These are phyloP conservation scores for Leptinotarsa haldemani DNA, from an alignment of 2,888 invertebrate genomes.

Conservation along the genomic window DNA sequence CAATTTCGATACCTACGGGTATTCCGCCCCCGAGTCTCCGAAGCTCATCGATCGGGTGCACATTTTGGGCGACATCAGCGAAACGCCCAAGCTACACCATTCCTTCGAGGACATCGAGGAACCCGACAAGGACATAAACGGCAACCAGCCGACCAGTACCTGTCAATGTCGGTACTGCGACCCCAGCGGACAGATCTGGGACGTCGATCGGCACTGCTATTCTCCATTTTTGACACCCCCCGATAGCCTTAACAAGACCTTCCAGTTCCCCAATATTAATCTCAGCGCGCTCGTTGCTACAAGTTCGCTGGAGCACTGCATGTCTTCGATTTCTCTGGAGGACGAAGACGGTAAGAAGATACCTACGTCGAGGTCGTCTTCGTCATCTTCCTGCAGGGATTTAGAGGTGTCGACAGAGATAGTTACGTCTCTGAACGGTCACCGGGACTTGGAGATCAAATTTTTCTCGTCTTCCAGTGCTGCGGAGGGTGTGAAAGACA, in stretches of 20 bases:
- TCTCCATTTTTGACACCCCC: constrained; percentile 69
- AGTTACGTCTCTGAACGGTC: constrained; percentile 81
- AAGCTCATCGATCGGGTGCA: constrained; percentile 40
- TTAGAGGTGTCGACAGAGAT: constrained; percentile 82
- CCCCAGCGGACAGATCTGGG: constrained; percentile 81
- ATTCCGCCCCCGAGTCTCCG: constrained; percentile 34
- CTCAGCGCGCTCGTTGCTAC: constrained; percentile 40
- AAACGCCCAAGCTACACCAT: constrained; percentile 64
- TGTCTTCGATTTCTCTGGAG: constrained; percentile 56
- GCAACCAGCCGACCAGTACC: constrained; percentile 64
- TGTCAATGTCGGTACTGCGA: constrained; percentile 84
- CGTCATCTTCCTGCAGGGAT: constrained; percentile 61
- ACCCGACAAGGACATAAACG: constrained; percentile 61
- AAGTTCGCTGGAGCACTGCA: constrained; percentile 47
- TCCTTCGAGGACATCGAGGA: constrained; percentile 65
- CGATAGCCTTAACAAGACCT: constrained; percentile 41
- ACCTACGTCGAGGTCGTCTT: constrained; percentile 50
- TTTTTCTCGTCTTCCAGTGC: constrained; percentile 72
- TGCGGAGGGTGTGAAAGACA: constrained; percentile 39
- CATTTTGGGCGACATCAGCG: constrained; percentile 50
- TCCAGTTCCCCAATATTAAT: constrained; percentile 44
- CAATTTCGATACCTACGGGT: constrained; percentile 36
- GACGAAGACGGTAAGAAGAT: constrained; percentile 57
- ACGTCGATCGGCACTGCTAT: constrained; percentile 73
- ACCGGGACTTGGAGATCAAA: constrained; percentile 82